Evolutionary conservation across 23 tunicate species (phyloP).

Genomic region (Styela clava): DNA sequence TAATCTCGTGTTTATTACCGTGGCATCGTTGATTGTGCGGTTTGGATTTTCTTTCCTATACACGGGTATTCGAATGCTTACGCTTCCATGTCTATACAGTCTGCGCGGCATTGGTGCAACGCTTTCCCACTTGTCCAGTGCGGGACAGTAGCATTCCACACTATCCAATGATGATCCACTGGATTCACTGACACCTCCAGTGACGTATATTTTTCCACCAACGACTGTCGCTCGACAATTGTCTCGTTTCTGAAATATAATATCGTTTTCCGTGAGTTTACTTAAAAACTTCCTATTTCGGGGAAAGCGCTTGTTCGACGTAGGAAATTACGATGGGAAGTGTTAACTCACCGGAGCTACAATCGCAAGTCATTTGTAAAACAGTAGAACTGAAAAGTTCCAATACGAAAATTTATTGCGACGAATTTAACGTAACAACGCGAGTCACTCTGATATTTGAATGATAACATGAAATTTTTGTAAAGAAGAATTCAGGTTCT

Average conservation of each 20-base stretch:
- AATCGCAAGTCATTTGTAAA: no score
- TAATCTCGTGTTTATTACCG: not conserved
- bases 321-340: not conserved
- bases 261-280: not conserved
- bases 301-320: not conserved
- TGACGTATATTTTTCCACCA: constrained; percentile 57
- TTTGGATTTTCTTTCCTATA: constrained; percentile 19
- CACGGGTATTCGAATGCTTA: constrained; percentile 55
- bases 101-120: constrained; percentile 31
- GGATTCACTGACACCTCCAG: constrained; percentile 80
- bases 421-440: no score
- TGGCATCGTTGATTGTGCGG: not conserved
- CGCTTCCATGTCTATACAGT: constrained; percentile 57
- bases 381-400: no score
- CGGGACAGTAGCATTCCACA: constrained; percentile 70
- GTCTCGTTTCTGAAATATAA: constrained; percentile 64
- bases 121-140: constrained; percentile 50
- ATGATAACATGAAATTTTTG: no score
- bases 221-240: constrained; percentile 71
- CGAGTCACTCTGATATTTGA: no score
- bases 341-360: no score
- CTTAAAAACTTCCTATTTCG: not conserved
- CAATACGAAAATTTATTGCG: no score
- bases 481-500: no score
- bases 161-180: constrained; percentile 56